Conservation (phyloP, 1,140 invertebrate genomes). For the Cydia amplana region DNA sequence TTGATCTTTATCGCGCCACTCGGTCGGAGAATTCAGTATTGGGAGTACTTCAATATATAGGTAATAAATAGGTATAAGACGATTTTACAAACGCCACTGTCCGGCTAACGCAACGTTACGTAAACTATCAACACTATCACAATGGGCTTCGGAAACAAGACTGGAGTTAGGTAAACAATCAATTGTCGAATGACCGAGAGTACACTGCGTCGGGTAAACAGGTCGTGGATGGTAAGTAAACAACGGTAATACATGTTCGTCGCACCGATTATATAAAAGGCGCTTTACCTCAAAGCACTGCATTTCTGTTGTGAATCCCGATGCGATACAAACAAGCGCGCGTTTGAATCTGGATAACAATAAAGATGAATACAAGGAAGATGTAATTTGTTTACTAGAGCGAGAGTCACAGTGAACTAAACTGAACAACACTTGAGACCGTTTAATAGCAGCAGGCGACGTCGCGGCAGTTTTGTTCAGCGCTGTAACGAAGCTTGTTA, state of each 20-base stretch:
- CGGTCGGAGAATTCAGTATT: background rate
- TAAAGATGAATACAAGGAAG: constrained; percentile 4
- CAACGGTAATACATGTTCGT: constrained; percentile 41
- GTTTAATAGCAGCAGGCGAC: constrained; percentile 47
- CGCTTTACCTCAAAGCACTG: constrained; percentile 30
- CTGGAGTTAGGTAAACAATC: constrained; percentile 62
- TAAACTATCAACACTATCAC: constrained; percentile 59
- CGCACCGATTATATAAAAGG: constrained; percentile 45
- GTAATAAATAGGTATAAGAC: too few species aligned
- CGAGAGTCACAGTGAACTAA: constrained; percentile 31
- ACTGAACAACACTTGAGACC: constrained; percentile 41
- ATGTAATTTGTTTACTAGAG: constrained; percentile 33
- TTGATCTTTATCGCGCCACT: background rate
- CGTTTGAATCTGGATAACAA: background rate
- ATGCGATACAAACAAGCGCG: constrained; percentile 7
- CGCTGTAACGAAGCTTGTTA: constrained; percentile 73
- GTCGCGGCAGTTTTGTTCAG: constrained; percentile 51
- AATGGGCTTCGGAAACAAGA: constrained; percentile 51
- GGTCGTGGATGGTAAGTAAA: constrained; percentile 52
- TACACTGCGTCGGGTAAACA: constrained; percentile 50
- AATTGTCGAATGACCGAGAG: constrained; percentile 53
- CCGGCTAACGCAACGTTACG: constrained; percentile 48
- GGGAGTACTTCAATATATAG: background rate
- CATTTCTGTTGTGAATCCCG: background rate
- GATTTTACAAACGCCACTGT: constrained; percentile 43